These are phyloP conservation scores for Orius insidiosus DNA, from an alignment of 1,140 invertebrate genomes.

Conservation along the genomic window DNA sequence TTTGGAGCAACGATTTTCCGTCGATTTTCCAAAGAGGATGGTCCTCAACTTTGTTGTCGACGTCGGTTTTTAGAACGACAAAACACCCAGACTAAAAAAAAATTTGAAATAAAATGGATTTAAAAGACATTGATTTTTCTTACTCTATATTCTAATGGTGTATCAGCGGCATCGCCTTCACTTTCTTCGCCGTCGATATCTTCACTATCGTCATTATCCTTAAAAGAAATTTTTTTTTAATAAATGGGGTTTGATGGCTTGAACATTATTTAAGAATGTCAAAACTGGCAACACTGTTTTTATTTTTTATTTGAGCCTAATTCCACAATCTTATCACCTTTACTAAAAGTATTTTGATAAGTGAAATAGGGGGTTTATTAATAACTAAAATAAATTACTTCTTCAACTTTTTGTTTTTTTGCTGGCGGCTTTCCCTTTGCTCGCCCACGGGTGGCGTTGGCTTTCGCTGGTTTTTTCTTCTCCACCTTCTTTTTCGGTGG, in stretches of 20 bases:
- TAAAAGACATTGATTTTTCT: not conserved
- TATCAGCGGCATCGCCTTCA: conserved; percentile 9
- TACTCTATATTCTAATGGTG: conserved; percentile 11
- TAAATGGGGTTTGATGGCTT: not conserved
- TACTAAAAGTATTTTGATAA: not conserved
- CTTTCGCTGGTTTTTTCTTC: not conserved
- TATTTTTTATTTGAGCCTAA: not conserved
- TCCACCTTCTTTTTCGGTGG: not conserved
- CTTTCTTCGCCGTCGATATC: conserved; percentile 7
- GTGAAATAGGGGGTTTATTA: not conserved
- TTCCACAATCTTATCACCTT: not conserved
- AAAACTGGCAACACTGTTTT: not conserved
- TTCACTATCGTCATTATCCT: conserved; percentile 6
- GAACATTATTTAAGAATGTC: not conserved
- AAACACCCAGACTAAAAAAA: conserved; percentile 44
- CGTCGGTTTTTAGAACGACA: conserved; percentile 45
- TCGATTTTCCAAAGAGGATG: conserved; percentile 61
- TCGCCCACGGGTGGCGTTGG: not conserved
- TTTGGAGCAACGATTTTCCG: conserved; percentile 58
- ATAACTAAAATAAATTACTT: not conserved
- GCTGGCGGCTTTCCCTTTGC: conserved; percentile 1
- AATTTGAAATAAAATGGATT: no score
- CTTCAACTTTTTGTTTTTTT: conserved; percentile 11
- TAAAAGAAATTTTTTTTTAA: not conserved
- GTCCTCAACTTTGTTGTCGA: conserved; percentile 34